Conservation (phyloP, 1,140 invertebrate genomes). For the Paracyclopina nana region DNA sequence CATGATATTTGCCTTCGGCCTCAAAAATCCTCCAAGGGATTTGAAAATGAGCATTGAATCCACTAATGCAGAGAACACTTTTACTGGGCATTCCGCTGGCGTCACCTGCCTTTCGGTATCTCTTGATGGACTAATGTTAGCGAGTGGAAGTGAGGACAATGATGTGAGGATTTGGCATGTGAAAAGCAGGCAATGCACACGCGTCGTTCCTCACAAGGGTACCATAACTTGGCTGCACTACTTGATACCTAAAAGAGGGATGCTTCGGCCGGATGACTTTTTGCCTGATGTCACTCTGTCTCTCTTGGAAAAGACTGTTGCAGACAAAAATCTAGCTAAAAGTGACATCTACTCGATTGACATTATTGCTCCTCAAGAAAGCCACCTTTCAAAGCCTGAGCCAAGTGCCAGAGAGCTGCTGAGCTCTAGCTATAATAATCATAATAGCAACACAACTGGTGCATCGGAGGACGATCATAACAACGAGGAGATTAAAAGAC, state of each 20-base stretch:
- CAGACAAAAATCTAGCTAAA: too few relatives aligned
- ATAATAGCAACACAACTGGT: too few relatives aligned
- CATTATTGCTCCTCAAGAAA: too few relatives aligned
- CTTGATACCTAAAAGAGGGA: not conserved
- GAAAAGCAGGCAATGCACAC: conserved; percentile 42
- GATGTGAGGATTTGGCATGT: conserved; percentile 59
- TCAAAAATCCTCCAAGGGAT: conserved; percentile 41
- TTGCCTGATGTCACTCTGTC: not conserved
- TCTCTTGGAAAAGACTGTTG: conserved; percentile 10
- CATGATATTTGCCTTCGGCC: conserved; percentile 40
- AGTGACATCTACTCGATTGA: too few relatives aligned
- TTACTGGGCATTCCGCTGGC: conserved; percentile 40
- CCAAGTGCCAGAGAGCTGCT: too few relatives aligned
- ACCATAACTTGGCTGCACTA: conserved; percentile 31
- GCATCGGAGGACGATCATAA: too few relatives aligned
- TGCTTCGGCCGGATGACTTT: conserved; percentile 1
- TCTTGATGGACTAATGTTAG: conserved; percentile 39
- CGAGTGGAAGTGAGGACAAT: conserved; percentile 51
- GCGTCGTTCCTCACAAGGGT: conserved; percentile 46
- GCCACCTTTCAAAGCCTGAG: too few relatives aligned
- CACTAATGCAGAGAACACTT: conserved; percentile 24
- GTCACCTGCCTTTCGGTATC: conserved; percentile 49
- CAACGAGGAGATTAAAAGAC: too few relatives aligned
- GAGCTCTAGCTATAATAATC: too few relatives aligned
- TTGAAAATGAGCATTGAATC: conserved; percentile 35